Evolutionary conservation across 2,113 vertebrate genomes (phyloP), one percentile per base, ranked within the genome.

Genomic region (Dipodomys ordii): DNA sequence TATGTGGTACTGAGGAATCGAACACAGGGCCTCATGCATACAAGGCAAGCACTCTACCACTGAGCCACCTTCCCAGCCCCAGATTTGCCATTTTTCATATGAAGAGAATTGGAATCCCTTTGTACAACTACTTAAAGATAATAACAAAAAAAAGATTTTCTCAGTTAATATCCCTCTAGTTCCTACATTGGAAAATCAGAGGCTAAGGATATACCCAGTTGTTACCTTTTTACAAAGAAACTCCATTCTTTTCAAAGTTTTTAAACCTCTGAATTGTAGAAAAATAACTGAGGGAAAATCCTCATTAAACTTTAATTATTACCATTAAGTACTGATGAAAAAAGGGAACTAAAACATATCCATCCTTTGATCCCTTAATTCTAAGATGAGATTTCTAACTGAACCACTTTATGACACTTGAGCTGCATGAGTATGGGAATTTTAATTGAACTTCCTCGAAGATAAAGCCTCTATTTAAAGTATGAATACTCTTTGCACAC

Each of bases 261-360:
- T 67, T 84, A 92, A 92, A 77, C 3, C 22, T 57, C 25, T 88
- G 86, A 88, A 73, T 82, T 95, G 32, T 9, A 92, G 83, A 82
- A 80, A 78, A 57, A 87, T 71, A 94, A 86, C 44, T 74, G 20
- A 77, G 73, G 62, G 77, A 93, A 89, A 93, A 79, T 80, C 22
- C 10, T 91, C 60, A 76, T 87, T 95, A 92, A 96, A 91, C 13
- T 69, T 88, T 89, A 93, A 92, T 93, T 93, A 94, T 88, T 88
- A 86, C 76, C 23, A 84, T 25, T 87, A 57, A 95, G 30, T 81
- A 91, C 64, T 79, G 46, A 88, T 92, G 30, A 27, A 6, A 88
- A 77, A 91, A 92, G 87, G 73, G 22, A 95, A 89, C 18, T 44
- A 74, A 96, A 95, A 95, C 78, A 87, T 91, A 80, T 49, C 64